Evolutionary conservation across 2,888 invertebrate species (phyloP).

Genomic region (Caenorhabditis imperialis): DNA sequence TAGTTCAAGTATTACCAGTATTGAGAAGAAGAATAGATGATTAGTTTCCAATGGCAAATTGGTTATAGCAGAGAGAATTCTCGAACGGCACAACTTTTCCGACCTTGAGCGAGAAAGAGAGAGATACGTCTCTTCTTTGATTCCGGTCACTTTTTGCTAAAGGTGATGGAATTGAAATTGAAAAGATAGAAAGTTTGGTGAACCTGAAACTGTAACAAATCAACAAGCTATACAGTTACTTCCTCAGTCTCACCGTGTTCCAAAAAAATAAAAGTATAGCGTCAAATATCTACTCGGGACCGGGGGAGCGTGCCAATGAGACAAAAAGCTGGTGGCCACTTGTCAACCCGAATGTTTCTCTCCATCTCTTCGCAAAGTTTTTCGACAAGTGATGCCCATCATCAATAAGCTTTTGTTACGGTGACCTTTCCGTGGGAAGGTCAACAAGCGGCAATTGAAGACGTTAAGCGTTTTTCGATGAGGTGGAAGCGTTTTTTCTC

Average conservation of each 20-base stretch:
- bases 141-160: no score
- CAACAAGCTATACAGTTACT: no score
- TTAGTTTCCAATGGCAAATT: constrained; percentile 45
- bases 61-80: constrained; percentile 5
- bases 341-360: constrained; percentile 42
- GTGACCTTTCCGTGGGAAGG: constrained; percentile 14
- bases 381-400: constrained; percentile 45
- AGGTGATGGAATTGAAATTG: no score
- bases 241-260: no score
- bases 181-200: no score
- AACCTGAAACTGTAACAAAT: no score
- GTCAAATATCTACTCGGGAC: no score
- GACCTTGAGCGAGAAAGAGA: constrained; percentile 22
- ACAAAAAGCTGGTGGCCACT: constrained; percentile 19
- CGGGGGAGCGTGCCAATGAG: no score
- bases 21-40: constrained; percentile 37
- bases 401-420: constrained; percentile 14
- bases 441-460: constrained; percentile 32
- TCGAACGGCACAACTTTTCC: constrained; percentile 29
- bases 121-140: no score
- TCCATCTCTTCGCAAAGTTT: constrained; percentile 19
- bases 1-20: constrained; percentile 50
- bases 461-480: constrained; percentile 8
- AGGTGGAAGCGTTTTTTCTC: constrained; percentile 9
- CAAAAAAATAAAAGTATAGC: background rate